Base-by-base conservation (phyloP, 1,140 invertebrate species). In the Drosophila arawakana region DNA sequence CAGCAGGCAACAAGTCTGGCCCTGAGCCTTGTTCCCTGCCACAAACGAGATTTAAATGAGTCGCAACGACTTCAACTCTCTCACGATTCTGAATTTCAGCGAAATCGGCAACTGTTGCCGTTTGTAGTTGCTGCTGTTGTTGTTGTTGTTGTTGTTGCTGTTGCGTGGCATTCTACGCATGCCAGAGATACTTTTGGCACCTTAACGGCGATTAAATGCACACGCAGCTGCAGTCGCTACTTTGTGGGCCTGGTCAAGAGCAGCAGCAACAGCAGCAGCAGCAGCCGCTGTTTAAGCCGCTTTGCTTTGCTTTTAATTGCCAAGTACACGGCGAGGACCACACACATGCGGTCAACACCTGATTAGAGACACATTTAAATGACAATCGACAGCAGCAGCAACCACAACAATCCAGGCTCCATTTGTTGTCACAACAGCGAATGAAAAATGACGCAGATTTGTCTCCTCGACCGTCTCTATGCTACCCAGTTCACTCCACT, bases 41-140 rank as follows among this genome's bases (percentile, higher is more conserved):
- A 73, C 84, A 89, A 89, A 89, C 84, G 84, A 89, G 84, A 89
- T 89, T 89, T 89, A 89, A 89, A 89, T 89, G 84, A 89, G 84
- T 90, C 84, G 84, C 84, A 89, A 76, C 72, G 65, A 65, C 58
- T 60, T 73, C 55, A 79, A 89, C 84, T 89, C 84, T 89, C 84
- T 89, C 84, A 89, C 84, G 84, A 89, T 89, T 89, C 84, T 89
- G 84, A 89, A 81, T 88, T 88, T 88, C 84, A 88, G 66, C 84
- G 84, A 88, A 88, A 81, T 84, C 80, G 54, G 68, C 74, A 73
- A 63, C 60, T 75, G 72, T 74, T 72, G 69, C 65, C 49, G 61
- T 54, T 54, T 37, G 13, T 18, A 47, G 61, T 68, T 18, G 34
- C 8, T 49, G 52, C 21, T 78, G 60, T 15, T 71, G 34, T 15